These are phyloP conservation scores for Sitodiplosis mosellana DNA, from an alignment of 1,140 invertebrate genomes.

Conservation along the genomic window DNA sequence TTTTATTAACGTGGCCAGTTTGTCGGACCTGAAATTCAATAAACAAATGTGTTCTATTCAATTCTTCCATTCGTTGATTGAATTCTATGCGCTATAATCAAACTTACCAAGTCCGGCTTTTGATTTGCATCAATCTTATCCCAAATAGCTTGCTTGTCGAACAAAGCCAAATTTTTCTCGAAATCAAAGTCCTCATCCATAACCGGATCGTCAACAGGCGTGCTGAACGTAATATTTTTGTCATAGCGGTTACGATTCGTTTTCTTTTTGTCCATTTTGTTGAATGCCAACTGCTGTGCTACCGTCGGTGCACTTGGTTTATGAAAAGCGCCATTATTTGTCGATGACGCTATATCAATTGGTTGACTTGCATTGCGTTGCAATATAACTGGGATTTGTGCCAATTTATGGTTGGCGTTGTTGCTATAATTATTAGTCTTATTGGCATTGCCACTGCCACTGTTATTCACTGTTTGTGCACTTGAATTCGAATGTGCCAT, in stretches of 20 bases:
- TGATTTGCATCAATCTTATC: conserved; percentile 42
- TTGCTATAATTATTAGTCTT: no score
- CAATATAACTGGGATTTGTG: not conserved
- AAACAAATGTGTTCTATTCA: not conserved
- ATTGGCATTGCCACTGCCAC: no score
- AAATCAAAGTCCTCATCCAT: conserved; percentile 73
- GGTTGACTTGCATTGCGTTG: conserved; percentile 9
- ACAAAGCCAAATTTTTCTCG: conserved; percentile 79
- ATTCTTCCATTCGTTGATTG: no score
- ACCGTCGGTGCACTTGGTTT: not conserved
- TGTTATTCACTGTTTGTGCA: not conserved
- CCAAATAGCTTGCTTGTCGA: conserved; percentile 68
- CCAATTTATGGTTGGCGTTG: no score
- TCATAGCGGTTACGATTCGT: conserved; percentile 15
- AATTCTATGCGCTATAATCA: no score
- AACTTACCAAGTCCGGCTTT: conserved; percentile 46
- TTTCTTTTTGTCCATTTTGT: not conserved
- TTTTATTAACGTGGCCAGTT: not conserved
- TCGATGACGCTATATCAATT: conserved; percentile 16
- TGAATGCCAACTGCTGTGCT: not conserved
- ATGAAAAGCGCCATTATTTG: not conserved
- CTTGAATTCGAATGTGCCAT: conserved; percentile 8
- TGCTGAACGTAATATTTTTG: conserved; percentile 27
- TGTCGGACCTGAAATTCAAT: not conserved
- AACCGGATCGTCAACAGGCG: conserved; percentile 28